A percentile compares a stretch with the other conserved stretches of the same genome.
These are phyloP conservation scores for Neoniphon sammara DNA, from an alignment of 2,797 vertebrate species.

Conservation along the genomic window DNA sequence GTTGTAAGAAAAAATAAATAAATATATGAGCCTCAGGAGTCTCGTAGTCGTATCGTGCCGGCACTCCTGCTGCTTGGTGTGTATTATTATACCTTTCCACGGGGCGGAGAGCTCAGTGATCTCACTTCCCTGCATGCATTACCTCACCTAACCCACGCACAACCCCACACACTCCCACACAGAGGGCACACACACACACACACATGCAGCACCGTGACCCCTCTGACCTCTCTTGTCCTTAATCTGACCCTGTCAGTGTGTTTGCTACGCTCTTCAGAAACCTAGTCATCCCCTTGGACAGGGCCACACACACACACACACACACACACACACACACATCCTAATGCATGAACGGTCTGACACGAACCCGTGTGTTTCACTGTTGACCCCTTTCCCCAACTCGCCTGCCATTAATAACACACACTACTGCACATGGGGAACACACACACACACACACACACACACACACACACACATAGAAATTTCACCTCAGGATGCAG, in stretches of 20 bases:
- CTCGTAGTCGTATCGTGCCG: slow-evolving; percentile 23
- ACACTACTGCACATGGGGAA: slow-evolving; percentile 35
- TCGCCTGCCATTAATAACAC: slow-evolving; percentile 59
- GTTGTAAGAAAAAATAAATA: background rate
- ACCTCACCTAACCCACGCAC: slow-evolving; percentile 37
- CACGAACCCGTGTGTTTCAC: slow-evolving; percentile 61
- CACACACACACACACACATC: slow-evolving; percentile 26
- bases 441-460: background rate
- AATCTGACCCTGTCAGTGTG: slow-evolving; percentile 60
- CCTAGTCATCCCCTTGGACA: slow-evolving; percentile 62
- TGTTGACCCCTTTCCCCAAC: slow-evolving; percentile 61
- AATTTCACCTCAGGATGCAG: background rate
- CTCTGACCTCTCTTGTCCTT: slow-evolving; percentile 13
- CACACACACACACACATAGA: background rate
- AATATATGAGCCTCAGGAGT: slow-evolving; percentile 9
- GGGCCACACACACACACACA: slow-evolving; percentile 44
- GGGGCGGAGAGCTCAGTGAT: slow-evolving; percentile 43
- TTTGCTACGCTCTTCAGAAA: slow-evolving; percentile 66
- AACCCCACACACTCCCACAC: slow-evolving; percentile 18
- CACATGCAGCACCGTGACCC: slow-evolving; percentile 34
- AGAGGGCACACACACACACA: slow-evolving; percentile 26
- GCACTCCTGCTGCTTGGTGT: slow-evolving; percentile 33
- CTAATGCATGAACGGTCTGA: slow-evolving; percentile 66
- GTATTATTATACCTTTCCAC: slow-evolving; percentile 57
- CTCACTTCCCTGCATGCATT: slow-evolving; percentile 56